phyloP scores from a whole-genome alignment of 30 jellyfish, hydroid and myxozoan genomes.

The Aurelia aurita region DNA sequence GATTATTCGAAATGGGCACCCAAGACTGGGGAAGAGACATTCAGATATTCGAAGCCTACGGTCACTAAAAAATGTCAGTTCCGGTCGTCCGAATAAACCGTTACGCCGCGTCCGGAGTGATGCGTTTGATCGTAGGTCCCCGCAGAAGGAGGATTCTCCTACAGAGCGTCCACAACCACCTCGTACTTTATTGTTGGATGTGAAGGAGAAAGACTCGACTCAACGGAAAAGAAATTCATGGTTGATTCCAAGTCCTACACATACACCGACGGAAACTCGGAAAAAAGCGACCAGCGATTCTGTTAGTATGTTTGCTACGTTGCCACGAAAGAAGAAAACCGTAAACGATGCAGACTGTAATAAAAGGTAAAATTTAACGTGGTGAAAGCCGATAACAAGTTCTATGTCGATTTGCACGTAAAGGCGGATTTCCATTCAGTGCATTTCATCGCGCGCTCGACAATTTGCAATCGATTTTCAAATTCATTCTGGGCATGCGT shows the following conservation, averaged over 20 bases:
- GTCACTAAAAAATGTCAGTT: slow-evolving; percentile 21
- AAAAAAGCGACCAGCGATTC: slow-evolving; percentile 16
- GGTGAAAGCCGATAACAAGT: too few relatives aligned
- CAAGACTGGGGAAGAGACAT: neutral
- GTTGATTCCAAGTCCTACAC: slow-evolving; percentile 64
- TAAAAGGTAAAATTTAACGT: slow-evolving; percentile 4
- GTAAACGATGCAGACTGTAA: slow-evolving; percentile 64
- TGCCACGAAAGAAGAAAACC: slow-evolving; percentile 57
- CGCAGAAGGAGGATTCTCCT: slow-evolving; percentile 1
- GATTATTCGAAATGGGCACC: slow-evolving; percentile 36
- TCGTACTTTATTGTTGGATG: neutral
- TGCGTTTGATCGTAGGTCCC: slow-evolving; percentile 32
- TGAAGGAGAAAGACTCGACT: slow-evolving; percentile 12
- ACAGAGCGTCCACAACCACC: slow-evolving; percentile 2
- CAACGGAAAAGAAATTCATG: slow-evolving; percentile 32
- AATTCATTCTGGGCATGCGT: too few relatives aligned
- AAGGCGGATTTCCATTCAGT: too few relatives aligned
- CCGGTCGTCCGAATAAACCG: slow-evolving; percentile 36
- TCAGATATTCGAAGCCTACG: slow-evolving; percentile 59
- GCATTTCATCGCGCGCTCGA: too few relatives aligned
- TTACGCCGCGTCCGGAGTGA: slow-evolving; percentile 72
- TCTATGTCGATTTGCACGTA: too few relatives aligned
- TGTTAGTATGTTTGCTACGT: slow-evolving; percentile 48
- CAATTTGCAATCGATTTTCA: too few relatives aligned
- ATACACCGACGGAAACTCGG: slow-evolving; percentile 10